A percentile compares a stretch with the other conserved stretches of the same genome.
Evolutionary conservation across 2,888 invertebrate genomes (phyloP).

Genomic region (Habroteleia sp.): DNA sequence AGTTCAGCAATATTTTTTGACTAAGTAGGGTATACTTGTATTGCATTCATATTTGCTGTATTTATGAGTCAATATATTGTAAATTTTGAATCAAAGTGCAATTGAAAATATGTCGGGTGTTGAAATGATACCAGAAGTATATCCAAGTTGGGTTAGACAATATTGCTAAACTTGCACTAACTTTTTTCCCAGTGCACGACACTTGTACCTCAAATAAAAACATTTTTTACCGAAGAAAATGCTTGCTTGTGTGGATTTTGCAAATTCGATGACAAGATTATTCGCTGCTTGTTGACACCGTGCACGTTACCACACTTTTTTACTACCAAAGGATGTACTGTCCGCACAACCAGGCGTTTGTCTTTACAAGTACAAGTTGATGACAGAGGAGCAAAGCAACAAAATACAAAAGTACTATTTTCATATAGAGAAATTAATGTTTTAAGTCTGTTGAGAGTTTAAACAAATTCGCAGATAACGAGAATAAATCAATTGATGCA

Average conservation of each 20-base stretch:
- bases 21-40: too few species aligned
- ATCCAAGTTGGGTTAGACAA: too few species aligned
- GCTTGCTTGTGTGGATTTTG: conserved; percentile 28
- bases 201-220: conserved; percentile 41
- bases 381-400: conserved; percentile 16
- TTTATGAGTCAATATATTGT: too few species aligned
- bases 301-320: conserved; percentile 4
- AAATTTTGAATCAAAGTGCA: too few species aligned
- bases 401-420: conserved; percentile 60
- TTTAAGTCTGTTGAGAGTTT: conserved; percentile 47
- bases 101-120: too few species aligned
- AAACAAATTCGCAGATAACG: conserved; percentile 21
- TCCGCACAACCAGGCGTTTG: conserved; percentile 31
- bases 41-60: too few species aligned
- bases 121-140: too few species aligned
- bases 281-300: too few species aligned
- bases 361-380: conserved; percentile 54
- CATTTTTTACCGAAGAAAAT: conserved; percentile 46
- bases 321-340: neutral
- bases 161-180: too few species aligned
- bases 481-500: conserved; percentile 8
- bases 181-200: too few species aligned
- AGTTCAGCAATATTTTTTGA: too few species aligned
- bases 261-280: neutral
- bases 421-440: conserved; percentile 61